Evolutionary conservation across 2,797 vertebrate genomes (phyloP).

Genomic region (Myotis daubentonii): DNA sequence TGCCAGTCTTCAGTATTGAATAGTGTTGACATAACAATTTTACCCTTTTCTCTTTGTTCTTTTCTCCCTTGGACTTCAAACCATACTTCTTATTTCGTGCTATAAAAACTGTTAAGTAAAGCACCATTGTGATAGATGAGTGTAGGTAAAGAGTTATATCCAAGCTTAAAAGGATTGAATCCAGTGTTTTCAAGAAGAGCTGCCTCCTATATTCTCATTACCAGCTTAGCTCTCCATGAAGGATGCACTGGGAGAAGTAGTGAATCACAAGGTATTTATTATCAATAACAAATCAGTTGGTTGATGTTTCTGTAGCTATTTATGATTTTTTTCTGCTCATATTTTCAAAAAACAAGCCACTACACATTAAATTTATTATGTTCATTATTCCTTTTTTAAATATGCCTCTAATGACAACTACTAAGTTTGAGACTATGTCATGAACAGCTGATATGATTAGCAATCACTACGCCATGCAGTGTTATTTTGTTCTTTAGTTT

Average conservation of each 20-base stretch:
- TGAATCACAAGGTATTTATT: neutral
- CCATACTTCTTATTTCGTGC: conserved; percentile 51
- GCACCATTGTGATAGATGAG: neutral
- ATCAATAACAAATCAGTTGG: neutral
- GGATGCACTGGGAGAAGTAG: neutral
- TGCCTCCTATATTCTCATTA: neutral
- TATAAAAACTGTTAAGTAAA: conserved; percentile 39
- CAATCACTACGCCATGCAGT: neutral
- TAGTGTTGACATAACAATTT: conserved; percentile 30
- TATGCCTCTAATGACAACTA: neutral
- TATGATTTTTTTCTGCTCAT: neutral
- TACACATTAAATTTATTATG: neutral
- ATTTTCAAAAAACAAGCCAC: conserved; percentile 29
- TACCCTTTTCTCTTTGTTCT: conserved; percentile 46
- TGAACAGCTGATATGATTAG: neutral
- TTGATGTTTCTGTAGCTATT: neutral
- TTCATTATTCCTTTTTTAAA: neutral
- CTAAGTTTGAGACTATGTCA: neutral
- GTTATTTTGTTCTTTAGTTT: neutral
- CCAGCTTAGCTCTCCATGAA: neutral
- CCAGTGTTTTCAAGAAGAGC: neutral
- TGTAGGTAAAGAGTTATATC: neutral
- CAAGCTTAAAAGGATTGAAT: conserved; percentile 21
- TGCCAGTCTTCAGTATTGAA: conserved; percentile 23
- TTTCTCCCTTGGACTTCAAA: conserved; percentile 50